These are phyloP conservation scores for Zaprionus vittiger DNA, from an alignment of 1,140 invertebrate species.

Conservation along the genomic window DNA sequence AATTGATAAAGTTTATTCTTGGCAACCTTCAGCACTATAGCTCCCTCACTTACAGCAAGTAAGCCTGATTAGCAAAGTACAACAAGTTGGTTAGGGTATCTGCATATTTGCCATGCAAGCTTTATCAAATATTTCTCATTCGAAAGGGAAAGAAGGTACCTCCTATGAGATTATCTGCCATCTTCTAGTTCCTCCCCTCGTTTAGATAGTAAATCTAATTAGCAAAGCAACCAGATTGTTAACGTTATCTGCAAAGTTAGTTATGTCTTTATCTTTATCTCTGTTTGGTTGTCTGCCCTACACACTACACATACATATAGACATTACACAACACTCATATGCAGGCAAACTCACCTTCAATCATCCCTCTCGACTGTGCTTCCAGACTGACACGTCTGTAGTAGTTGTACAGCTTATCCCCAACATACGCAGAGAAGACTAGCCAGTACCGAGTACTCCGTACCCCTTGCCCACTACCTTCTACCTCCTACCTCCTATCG, in stretches of 20 bases:
- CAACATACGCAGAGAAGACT: not conserved
- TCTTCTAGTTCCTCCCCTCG: too few species aligned
- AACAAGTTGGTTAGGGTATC: too few species aligned
- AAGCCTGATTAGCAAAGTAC: too few species aligned
- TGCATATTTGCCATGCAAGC: too few species aligned
- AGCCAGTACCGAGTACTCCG: not conserved
- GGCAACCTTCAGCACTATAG: too few species aligned
- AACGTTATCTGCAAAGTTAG: not conserved
- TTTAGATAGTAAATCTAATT: not conserved
- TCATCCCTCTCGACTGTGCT: not conserved
- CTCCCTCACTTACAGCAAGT: too few species aligned
- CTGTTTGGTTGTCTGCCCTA: not conserved
- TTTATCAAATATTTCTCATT: too few species aligned
- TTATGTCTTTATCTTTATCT: not conserved
- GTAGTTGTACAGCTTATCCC: not conserved
- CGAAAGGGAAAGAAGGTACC: too few species aligned
- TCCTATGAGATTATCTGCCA: too few species aligned
- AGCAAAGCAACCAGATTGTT: not conserved
- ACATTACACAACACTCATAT: not conserved
- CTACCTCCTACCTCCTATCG: not conserved
- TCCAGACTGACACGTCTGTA: slow-evolving; percentile 4
- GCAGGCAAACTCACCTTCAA: not conserved
- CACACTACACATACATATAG: not conserved
- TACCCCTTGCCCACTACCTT: not conserved
- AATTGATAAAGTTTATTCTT: too few species aligned